Conservation (phyloP, 1,140 invertebrate genomes). For the Fopius arisanus region DNA sequence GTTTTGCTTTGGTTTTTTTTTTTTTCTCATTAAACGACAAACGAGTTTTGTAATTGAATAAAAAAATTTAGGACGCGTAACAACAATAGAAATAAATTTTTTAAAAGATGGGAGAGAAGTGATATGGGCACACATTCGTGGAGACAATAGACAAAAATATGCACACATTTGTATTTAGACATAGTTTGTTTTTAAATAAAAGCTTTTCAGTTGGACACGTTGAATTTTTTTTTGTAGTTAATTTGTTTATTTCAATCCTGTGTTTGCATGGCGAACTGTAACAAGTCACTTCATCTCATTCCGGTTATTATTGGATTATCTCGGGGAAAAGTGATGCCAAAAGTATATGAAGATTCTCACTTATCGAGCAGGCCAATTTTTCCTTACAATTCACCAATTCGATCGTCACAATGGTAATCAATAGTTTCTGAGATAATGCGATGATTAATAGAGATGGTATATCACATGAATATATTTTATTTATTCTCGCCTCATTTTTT, state of each 20-base stretch:
- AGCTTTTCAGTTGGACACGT: slow-evolving; percentile 62
- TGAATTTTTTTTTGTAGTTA: slow-evolving; percentile 59
- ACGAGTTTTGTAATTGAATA: not conserved
- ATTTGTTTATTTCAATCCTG: slow-evolving; percentile 30
- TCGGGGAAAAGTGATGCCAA: not conserved
- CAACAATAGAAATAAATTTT: not conserved
- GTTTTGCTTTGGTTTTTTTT: no score
- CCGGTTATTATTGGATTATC: not conserved
- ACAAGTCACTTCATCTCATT: not conserved
- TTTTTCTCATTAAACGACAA: no score
- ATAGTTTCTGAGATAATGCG: no score
- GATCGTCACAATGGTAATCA: no score
- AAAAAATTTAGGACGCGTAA: not conserved
- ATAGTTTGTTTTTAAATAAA: slow-evolving; percentile 64
- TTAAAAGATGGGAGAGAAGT: slow-evolving; percentile 14
- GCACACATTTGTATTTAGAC: slow-evolving; percentile 59
- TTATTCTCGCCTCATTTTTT: not conserved
- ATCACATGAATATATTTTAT: no score
- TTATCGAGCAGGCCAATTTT: no score
- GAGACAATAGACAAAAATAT: slow-evolving; percentile 39
- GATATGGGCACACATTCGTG: slow-evolving; percentile 8
- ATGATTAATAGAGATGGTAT: no score
- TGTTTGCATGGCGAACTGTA: slow-evolving; percentile 28
- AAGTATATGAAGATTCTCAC: no score
- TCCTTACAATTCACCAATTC: no score